Evolutionary conservation across 2,113 vertebrate genomes (phyloP), one percentile per base, ranked within the genome.

Genomic region (Peucedramus taeniatus): DNA sequence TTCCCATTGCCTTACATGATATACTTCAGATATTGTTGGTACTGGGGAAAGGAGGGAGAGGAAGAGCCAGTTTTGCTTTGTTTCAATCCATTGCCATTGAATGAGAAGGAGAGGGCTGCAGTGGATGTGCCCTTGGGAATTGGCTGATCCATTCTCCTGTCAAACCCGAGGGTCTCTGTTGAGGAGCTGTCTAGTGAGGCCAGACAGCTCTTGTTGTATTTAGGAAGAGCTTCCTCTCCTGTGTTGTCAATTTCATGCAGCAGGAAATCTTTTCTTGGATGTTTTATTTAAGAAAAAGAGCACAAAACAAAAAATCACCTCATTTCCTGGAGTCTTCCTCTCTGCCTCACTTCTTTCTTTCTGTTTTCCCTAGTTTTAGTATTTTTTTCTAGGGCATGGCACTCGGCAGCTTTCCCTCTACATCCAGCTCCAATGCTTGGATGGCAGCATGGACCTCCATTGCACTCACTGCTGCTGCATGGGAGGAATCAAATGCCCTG

Each of bases 251-350:
- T 93, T 74, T 70, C 1, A 8, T 74, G 28, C 45, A 83, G 64
- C 94, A 94, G 96, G 97, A 97, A 97, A 84, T 90, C 49, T 92
- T 94, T 90, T 82, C 83, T 45, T 85, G 76, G 69, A 84, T 39
- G 56, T 77, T 85, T 77, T n/a, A 80, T 39, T 78, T 56, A 1
- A 54, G 64, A 72, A 77, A 54, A 74, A 68, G 5, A 51, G 21
- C 57, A 71, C 20, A 75, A 79, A 90, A 26, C 54, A 37, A 84
- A 88, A 92, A 28, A 5, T 1, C 69, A 77, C 47, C 64, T 96
- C 6, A 60, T 93, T 95, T 96, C 96, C 94, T 90, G 84, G 12
- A 93, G 27, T 49, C 80, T 96, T 96, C 78, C 94, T 93, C 80
- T 93, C 54, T 13, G 11, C 10, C 59, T 93, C 6, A 1, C 33